Conservation (phyloP, 1,140 invertebrate species). For the Anadara kagoshimensis region DNA sequence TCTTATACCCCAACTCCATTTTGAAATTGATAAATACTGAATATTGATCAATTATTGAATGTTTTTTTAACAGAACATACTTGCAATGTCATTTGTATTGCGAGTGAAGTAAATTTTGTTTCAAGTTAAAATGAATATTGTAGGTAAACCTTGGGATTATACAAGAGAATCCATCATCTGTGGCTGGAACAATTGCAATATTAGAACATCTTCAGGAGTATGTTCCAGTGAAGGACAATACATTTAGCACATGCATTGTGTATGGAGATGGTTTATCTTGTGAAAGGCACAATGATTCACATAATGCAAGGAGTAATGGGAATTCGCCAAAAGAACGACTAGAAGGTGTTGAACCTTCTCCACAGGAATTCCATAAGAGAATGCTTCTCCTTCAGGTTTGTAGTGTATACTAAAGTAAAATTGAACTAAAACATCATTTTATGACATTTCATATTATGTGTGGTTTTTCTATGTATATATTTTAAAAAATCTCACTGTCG, state of each 20-base stretch:
- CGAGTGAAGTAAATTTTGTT: too few species aligned
- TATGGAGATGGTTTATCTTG: constrained; percentile 36
- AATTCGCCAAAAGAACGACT: constrained; percentile 22
- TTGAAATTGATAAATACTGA: too few species aligned
- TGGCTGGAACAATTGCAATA: constrained; percentile 13
- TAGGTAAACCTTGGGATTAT: constrained; percentile 11
- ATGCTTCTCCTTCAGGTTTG: constrained; percentile 32
- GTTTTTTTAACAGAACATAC: too few species aligned
- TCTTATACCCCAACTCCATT: too few species aligned
- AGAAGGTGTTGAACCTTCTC: constrained; percentile 26
- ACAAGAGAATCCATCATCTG: constrained; percentile 12
- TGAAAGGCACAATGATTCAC: constrained; percentile 32
- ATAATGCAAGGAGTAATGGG: constrained; percentile 20
- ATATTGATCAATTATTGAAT: too few species aligned
- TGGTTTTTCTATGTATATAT: background rate
- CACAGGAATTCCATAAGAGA: constrained; percentile 40
- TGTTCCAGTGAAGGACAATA: constrained; percentile 1
- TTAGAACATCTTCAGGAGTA: constrained; percentile 11
- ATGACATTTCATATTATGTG: background rate
- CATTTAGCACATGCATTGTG: constrained; percentile 6
- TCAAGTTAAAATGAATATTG: background rate
- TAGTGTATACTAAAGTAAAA: constrained; percentile 27
- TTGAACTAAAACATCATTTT: background rate
- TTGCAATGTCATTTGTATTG: too few species aligned
- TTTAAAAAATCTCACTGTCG: background rate